A percentile compares a stretch with the other conserved stretches of the same genome.
Evolutionary conservation across 2,888 invertebrate species (phyloP).

Genomic region (Drosophila kokeensis): DNA sequence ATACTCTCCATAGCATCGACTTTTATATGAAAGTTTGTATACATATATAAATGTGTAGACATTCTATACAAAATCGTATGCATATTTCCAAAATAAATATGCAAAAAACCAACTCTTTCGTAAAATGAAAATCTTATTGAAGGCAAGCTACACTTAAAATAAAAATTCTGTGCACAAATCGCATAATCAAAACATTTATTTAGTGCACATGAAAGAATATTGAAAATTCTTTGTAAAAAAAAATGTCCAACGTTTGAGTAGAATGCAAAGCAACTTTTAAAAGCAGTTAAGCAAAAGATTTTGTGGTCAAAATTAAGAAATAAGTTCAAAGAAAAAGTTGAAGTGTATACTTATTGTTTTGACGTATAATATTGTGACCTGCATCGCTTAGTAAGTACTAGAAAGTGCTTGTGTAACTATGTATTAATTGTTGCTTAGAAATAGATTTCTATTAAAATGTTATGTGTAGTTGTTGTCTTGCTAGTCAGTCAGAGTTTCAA

Average conservation of each 20-base stretch:
- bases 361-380: slow-evolving; percentile 56
- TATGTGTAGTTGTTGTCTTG: slow-evolving; percentile 29
- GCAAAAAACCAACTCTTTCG: slow-evolving; percentile 22
- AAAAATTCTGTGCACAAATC: slow-evolving; percentile 41
- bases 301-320: slow-evolving; percentile 39
- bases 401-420: slow-evolving; percentile 59
- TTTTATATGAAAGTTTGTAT: slow-evolving; percentile 2
- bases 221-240: slow-evolving; percentile 23
- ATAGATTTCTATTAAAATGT: slow-evolving; percentile 46
- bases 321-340: slow-evolving; percentile 19
- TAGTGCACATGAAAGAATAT: slow-evolving; percentile 54
- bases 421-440: slow-evolving; percentile 57
- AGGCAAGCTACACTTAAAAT: slow-evolving; percentile 38
- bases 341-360: slow-evolving; percentile 69
- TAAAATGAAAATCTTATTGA: slow-evolving; percentile 15
- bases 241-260: slow-evolving; percentile 24
- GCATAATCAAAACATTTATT: slow-evolving; percentile 46
- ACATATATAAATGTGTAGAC: slow-evolving; percentile 36
- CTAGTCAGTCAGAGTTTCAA: slow-evolving; percentile 35
- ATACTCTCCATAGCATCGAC: slow-evolving; percentile 9
- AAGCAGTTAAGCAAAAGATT: slow-evolving; percentile 66
- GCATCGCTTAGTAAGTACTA: slow-evolving; percentile 41
- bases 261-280: slow-evolving; percentile 51
- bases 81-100: slow-evolving; percentile 15
- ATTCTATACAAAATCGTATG: slow-evolving; percentile 36